Conservation (phyloP, 2,797 vertebrate species). For the Craterocephalus amniculus region DNA sequence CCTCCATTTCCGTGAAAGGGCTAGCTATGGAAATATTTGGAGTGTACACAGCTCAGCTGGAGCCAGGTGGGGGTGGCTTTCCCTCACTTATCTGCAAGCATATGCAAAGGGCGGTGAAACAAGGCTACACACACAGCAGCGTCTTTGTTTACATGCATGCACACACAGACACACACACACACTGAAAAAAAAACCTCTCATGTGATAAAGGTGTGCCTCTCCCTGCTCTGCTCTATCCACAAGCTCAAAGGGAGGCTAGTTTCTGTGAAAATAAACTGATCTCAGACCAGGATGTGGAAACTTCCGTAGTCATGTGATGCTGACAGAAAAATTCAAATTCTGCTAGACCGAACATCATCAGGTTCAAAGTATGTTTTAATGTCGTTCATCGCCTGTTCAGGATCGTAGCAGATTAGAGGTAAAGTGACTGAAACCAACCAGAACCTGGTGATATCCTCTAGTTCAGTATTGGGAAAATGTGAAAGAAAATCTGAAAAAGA, state of each 20-base stretch:
- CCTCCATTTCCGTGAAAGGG: slow-evolving; percentile 70
- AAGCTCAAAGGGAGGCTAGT: slow-evolving; percentile 42
- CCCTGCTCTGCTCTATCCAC: slow-evolving; percentile 48
- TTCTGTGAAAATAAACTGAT: slow-evolving; percentile 48
- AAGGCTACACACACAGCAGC: slow-evolving; percentile 63
- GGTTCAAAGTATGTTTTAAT: neutral
- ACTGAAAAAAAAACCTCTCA: slow-evolving; percentile 42
- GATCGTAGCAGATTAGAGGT: neutral
- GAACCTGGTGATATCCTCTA: neutral
- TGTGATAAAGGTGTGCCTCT: slow-evolving; percentile 73
- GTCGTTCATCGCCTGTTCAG: neutral
- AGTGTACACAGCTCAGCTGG: slow-evolving; percentile 80
- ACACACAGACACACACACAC: slow-evolving; percentile 10
- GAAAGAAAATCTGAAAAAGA: no score
- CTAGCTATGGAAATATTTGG: slow-evolving; percentile 83
- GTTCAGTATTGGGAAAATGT: no score
- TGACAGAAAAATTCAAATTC: neutral
- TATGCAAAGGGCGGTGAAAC: slow-evolving; percentile 83
- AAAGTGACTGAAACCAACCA: neutral
- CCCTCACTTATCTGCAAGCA: slow-evolving; percentile 76
- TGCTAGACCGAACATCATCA: neutral
- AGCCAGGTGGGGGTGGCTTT: slow-evolving; percentile 60
- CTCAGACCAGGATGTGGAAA: slow-evolving; percentile 15
- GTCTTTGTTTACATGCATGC: slow-evolving; percentile 72
- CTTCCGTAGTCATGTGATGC: slow-evolving; percentile 9